Percentiles rank a stretch among this genome's conserved stretches.
Evolutionary conservation across 2,113 vertebrate genomes (phyloP).

Genomic region (Dromaius novaehollandiae): DNA sequence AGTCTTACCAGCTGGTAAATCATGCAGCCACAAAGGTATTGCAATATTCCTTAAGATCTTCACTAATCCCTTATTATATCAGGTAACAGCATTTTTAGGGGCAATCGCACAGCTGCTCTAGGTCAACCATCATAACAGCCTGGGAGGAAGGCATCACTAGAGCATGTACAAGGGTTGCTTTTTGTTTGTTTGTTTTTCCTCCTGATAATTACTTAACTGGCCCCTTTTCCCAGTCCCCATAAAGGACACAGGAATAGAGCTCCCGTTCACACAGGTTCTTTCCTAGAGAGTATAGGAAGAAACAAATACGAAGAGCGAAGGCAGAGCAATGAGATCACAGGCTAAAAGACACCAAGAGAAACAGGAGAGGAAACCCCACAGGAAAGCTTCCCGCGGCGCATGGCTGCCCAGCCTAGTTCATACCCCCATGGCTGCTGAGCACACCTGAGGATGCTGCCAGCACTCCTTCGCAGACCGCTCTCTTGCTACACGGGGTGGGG

Average conservation of each 20-base stretch:
- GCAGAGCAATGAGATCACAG: neutral
- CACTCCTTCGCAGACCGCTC: neutral
- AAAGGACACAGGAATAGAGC: neutral
- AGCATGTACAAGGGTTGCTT: neutral
- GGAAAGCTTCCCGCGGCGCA: neutral
- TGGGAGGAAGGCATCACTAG: neutral
- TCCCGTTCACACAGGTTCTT: neutral
- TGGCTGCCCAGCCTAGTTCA: neutral
- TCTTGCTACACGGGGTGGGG: neutral
- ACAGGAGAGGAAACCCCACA: neutral
- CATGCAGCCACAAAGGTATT: neutral
- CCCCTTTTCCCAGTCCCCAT: neutral
- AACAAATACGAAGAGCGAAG: fast-evolving
- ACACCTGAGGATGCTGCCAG: neutral
- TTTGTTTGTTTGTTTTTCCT: neutral
- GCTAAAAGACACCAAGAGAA: neutral
- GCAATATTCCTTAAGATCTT: neutral
- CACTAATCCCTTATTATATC: neutral
- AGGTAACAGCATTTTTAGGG: neutral
- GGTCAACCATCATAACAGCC: neutral
- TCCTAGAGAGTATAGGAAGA: neutral
- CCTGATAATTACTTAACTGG: neutral
- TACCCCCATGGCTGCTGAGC: neutral
- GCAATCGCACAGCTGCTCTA: neutral
- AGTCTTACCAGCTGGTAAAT: neutral